phyloP scores from a whole-genome alignment of 1,140 invertebrate genomes.

The Batillaria attramentaria region DNA sequence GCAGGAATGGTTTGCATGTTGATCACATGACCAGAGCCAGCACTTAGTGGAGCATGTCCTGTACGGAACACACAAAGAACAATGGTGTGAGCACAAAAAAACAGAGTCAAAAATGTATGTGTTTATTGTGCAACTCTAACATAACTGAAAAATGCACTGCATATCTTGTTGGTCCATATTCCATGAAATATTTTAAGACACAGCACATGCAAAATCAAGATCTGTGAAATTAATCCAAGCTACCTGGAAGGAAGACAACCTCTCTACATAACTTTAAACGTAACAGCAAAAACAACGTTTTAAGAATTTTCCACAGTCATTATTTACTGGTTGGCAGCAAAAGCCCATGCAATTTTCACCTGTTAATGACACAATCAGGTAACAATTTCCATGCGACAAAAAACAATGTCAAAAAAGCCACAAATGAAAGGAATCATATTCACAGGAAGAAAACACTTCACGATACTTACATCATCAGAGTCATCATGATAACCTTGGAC shows the following conservation, averaged over 20 bases:
- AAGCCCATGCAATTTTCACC: no score
- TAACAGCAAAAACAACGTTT: not conserved
- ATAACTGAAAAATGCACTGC: no score
- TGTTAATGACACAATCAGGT: no score
- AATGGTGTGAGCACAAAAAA: not conserved
- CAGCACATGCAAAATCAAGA: not conserved
- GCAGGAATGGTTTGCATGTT: no score
- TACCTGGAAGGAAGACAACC: not conserved
- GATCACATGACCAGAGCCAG: no score
- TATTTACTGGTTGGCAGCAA: no score
- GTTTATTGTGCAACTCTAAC: not conserved
- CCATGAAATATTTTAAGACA: not conserved
- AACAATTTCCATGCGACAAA: not conserved
- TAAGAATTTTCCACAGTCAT: not conserved
- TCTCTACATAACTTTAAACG: no score
- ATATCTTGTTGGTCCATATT: no score
- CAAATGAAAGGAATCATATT: not conserved
- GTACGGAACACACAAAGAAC: not conserved
- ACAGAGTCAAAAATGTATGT: not conserved
- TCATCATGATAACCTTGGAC: constrained; percentile 59
- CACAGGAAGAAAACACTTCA: no score
- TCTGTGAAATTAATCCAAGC: not conserved
- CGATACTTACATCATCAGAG: constrained; percentile 61
- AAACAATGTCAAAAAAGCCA: not conserved
- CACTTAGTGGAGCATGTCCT: constrained; percentile 7